These are phyloP conservation scores for Crocidura indochinensis DNA, from an alignment of 2,797 vertebrate species.

Conservation along the genomic window DNA sequence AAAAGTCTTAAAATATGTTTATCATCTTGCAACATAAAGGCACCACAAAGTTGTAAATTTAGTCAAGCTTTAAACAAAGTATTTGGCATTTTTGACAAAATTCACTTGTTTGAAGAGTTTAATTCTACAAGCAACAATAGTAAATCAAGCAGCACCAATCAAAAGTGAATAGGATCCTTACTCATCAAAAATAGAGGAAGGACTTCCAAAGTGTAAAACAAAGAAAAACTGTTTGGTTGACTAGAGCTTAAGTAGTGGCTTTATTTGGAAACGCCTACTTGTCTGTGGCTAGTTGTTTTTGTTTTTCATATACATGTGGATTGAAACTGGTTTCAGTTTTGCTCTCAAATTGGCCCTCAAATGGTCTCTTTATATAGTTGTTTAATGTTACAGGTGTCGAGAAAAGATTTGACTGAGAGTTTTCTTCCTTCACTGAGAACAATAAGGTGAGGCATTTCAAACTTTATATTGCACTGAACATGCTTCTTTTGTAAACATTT, in stretches of 20 bases:
- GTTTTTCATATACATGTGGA: not conserved
- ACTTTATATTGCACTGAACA: not conserved
- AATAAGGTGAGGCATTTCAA: not conserved
- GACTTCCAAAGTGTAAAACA: not conserved
- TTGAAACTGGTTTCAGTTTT: not conserved
- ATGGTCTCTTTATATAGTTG: not conserved
- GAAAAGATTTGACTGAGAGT: no score
- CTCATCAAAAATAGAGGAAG: not conserved
- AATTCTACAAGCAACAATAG: not conserved
- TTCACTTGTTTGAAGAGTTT: not conserved
- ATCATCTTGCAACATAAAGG: not conserved
- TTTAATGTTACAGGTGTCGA: not conserved
- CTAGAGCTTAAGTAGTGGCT: not conserved
- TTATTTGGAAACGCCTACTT: not conserved
- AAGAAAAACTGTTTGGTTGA: not conserved
- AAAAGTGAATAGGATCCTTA: not conserved
- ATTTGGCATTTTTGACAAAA: not conserved
- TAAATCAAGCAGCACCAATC: not conserved
- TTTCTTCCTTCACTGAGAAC: slow-evolving; percentile 5
- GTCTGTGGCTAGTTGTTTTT: slow-evolving; percentile 3
- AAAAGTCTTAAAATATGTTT: slow-evolving; percentile 12
- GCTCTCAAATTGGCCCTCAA: not conserved
- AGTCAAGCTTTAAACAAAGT: not conserved
- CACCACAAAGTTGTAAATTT: not conserved
- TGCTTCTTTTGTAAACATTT: slow-evolving; percentile 36